A percentile compares a stretch with the other conserved stretches of the same genome.
phyloP scores from a whole-genome alignment of 2,113 vertebrate species.

The Mystacornis crossleyi region DNA sequence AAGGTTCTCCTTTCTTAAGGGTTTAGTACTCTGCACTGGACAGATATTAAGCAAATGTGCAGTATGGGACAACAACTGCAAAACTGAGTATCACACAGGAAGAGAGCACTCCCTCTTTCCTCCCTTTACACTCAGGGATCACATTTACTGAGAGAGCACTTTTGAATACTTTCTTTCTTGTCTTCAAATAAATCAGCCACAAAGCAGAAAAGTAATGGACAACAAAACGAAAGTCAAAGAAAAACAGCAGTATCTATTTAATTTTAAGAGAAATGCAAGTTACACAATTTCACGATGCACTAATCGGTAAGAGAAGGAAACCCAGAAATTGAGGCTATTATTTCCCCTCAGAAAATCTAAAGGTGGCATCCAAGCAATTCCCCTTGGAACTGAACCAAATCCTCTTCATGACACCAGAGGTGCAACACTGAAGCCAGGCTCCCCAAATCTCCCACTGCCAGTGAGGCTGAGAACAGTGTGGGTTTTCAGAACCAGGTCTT shows the following conservation, averaged over 20 bases:
- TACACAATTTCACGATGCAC: neutral
- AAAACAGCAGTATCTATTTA: neutral
- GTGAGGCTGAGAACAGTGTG: neutral
- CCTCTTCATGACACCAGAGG: neutral
- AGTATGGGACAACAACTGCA: neutral
- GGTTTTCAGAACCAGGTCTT: neutral
- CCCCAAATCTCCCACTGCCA: neutral
- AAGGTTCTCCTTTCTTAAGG: neutral
- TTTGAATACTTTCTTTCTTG: neutral
- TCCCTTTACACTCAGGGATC: neutral
- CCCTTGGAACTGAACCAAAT: neutral
- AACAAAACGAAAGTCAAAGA: neutral
- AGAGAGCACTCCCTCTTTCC: neutral
- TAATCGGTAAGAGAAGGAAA: neutral
- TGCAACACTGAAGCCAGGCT: neutral
- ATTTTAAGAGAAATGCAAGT: slow-evolving; percentile 1
- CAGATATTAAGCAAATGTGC: neutral
- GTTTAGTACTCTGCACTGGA: neutral
- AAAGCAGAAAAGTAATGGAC: neutral
- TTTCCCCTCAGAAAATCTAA: neutral
- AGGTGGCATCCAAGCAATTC: neutral
- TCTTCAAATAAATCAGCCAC: neutral
- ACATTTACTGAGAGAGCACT: neutral
- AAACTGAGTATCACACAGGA: neutral
- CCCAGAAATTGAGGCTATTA: neutral